Evolutionary conservation across 2,797 vertebrate species (phyloP).

Genomic region (Enteromius viviparus): DNA sequence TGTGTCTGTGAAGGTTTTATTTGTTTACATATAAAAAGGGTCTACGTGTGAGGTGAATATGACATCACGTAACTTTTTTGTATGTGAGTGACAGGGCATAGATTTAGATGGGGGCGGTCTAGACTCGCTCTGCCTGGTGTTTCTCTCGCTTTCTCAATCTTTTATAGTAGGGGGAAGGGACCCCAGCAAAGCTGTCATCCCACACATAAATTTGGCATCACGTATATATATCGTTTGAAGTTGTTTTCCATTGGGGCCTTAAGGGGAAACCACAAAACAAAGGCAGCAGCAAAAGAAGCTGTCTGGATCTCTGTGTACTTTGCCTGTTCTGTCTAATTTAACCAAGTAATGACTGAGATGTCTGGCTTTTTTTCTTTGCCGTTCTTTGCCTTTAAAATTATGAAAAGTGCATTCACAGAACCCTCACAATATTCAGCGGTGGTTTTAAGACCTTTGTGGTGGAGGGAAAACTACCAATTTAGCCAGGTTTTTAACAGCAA

Average conservation of each 20-base stretch:
- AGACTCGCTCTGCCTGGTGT: slow-evolving; percentile 75
- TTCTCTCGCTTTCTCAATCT: slow-evolving; percentile 26
- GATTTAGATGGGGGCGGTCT: slow-evolving; percentile 68
- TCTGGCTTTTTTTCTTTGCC: slow-evolving; percentile 43
- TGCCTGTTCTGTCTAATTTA: slow-evolving; percentile 60
- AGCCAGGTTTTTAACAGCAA: too few relatives aligned
- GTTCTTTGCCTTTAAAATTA: slow-evolving; percentile 25
- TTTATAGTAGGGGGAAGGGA: slow-evolving; percentile 60
- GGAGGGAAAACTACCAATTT: neutral
- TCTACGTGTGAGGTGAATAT: neutral
- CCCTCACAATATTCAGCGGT: slow-evolving; percentile 44
- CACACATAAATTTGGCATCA: slow-evolving; percentile 66
- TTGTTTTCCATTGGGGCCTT: slow-evolving; percentile 70
- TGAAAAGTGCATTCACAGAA: slow-evolving; percentile 11
- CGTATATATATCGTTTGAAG: slow-evolving; percentile 67
- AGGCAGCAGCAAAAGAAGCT: slow-evolving; percentile 59
- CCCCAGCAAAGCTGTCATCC: slow-evolving; percentile 1
- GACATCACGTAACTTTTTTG: slow-evolving; percentile 13
- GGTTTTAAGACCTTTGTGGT: slow-evolving; percentile 42
- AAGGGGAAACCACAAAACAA: slow-evolving; percentile 72
- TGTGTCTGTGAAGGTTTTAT: neutral
- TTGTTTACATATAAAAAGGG: neutral
- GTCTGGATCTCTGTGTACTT: slow-evolving; percentile 55
- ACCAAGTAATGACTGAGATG: slow-evolving; percentile 43
- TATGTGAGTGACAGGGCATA: slow-evolving; percentile 66